phyloP scores from a whole-genome alignment of 2,113 vertebrate genomes.

The Anoplopoma fimbria region DNA sequence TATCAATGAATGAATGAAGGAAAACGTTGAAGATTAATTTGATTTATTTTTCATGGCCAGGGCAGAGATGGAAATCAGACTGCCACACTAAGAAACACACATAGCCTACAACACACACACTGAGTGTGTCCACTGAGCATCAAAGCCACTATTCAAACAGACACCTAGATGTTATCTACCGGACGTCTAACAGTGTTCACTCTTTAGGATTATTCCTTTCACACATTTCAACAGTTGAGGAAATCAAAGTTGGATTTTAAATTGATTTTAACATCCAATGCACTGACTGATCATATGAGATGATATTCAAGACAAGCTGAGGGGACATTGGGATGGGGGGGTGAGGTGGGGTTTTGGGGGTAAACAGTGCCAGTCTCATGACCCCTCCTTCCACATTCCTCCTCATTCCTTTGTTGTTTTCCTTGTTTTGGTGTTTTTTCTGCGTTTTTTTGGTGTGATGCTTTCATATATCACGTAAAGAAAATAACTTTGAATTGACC shows the following conservation, averaged over 20 bases:
- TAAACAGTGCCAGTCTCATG: conserved; percentile 69
- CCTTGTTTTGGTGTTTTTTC: neutral
- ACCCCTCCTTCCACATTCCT: conserved; percentile 73
- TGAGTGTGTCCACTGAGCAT: conserved; percentile 41
- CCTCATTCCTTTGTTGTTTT: conserved; percentile 18
- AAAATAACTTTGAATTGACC: neutral
- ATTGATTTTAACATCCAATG: neutral
- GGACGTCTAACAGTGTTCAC: neutral
- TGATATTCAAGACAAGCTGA: conserved; percentile 8
- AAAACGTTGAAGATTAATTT: conserved; percentile 1
- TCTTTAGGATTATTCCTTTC: conserved; percentile 22
- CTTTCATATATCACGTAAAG: neutral
- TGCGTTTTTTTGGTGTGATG: neutral
- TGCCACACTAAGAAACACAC: conserved; percentile 34
- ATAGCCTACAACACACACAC: conserved; percentile 1
- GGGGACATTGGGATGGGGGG: neutral
- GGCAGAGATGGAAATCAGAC: conserved; percentile 27
- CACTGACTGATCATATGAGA: conserved; percentile 13
- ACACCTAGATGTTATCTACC: conserved; percentile 49
- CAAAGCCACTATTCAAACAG: conserved; percentile 62
- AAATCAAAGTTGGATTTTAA: conserved; percentile 26
- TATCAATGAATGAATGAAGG: neutral
- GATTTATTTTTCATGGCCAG: neutral
- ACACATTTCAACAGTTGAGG: neutral
- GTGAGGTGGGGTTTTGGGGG: neutral